Conservation (phyloP, 2,888 invertebrate genomes). For the Byasa hedistus region DNA sequence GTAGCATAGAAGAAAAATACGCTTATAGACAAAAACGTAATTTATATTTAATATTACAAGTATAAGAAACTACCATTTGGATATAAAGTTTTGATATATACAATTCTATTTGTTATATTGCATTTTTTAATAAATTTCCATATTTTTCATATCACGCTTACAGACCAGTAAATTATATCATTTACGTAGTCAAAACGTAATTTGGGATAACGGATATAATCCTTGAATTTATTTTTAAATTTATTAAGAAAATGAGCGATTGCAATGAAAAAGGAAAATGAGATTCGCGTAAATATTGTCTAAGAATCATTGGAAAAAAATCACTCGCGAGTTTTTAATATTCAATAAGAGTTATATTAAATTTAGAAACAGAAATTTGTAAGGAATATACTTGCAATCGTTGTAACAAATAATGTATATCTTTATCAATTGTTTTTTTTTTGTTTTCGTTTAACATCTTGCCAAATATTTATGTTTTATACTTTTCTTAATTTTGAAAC, state of each 20-base stretch:
- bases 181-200: not conserved
- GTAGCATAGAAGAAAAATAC: constrained; percentile 49
- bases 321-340: not conserved
- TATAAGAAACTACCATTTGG: not conserved
- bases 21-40: constrained; percentile 49
- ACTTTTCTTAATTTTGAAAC: not conserved
- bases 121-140: not conserved
- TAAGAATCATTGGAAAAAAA: not conserved
- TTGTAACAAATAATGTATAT: not conserved
- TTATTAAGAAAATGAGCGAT: not conserved
- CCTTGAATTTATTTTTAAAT: not conserved
- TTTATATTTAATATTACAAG: constrained; percentile 26
- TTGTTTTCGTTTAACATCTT: not conserved
- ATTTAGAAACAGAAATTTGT: not conserved
- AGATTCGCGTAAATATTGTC: not conserved
- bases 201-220: not conserved
- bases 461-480: not conserved
- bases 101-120: not conserved
- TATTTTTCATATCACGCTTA: not conserved
- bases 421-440: not conserved
- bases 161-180: not conserved
- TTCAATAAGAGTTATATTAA: not conserved
- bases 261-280: not conserved
- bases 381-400: not conserved
- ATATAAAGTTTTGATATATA: not conserved